Evolutionary conservation across 37 sponge, comb jelly and placozoan genomes (phyloP).

Genomic region (Chondrilla cf. caribensis): DNA sequence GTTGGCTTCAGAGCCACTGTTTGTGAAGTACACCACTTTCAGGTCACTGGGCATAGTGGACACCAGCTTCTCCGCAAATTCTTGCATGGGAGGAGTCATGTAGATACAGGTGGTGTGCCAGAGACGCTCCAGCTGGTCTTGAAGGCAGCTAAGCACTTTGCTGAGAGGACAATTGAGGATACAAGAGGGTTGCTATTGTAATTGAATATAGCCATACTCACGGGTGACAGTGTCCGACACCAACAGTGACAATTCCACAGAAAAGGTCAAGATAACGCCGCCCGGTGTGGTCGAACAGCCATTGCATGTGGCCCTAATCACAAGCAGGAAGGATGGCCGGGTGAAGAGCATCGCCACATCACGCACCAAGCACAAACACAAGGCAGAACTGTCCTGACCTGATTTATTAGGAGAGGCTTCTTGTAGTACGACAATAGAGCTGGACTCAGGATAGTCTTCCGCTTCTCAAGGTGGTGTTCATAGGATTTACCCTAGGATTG

Average conservation of each 20-base stretch:
- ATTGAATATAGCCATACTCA: conserved; percentile 5
- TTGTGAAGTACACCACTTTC: conserved; percentile 80
- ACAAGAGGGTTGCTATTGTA: not conserved
- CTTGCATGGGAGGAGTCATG: conserved; percentile 76
- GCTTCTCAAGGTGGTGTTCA: conserved; percentile 29
- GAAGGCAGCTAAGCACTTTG: conserved; percentile 49
- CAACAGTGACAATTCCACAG: conserved; percentile 89
- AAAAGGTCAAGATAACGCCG: conserved; percentile 87
- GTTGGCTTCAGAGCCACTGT: conserved; percentile 97
- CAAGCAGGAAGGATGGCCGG: not conserved
- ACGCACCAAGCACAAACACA: not conserved
- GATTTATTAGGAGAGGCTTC: conserved; percentile 72
- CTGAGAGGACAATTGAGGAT: conserved; percentile 6
- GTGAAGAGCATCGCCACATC: not conserved
- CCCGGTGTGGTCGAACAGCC: conserved; percentile 84
- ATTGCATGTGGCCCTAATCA: conserved; percentile 85
- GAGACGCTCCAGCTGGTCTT: conserved; percentile 67
- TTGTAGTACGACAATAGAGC: conserved; percentile 73
- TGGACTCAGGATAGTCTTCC: conserved; percentile 65
- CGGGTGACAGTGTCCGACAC: conserved; percentile 96
- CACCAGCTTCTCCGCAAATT: conserved; percentile 77
- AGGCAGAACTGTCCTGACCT: too few relatives aligned
- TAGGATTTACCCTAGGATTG: conserved; percentile 68
- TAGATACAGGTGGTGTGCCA: conserved; percentile 94
- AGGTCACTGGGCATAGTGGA: conserved; percentile 76